Percentiles rank a stretch among this genome's conserved stretches.
Conservation (phyloP, 1,140 invertebrate genomes). For the Drosophila tsacasi region DNA sequence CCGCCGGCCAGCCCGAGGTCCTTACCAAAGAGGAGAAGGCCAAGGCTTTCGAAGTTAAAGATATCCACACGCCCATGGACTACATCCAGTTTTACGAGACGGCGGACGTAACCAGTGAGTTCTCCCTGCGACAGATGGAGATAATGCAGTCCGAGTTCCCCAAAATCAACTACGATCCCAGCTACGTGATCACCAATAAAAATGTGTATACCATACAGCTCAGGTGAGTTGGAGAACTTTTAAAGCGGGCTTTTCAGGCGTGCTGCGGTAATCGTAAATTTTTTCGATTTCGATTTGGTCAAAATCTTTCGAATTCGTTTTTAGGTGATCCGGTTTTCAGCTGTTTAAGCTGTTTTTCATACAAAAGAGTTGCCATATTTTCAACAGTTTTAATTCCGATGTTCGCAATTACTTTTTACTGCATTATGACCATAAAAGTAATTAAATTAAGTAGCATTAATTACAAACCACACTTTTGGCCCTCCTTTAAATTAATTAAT, state of each 20-base stretch:
- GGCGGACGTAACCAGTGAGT: slow-evolving; percentile 66
- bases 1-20: slow-evolving; percentile 38
- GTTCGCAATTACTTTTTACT: too few relatives aligned
- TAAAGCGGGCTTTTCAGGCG: neutral
- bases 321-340: too few relatives aligned
- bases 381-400: too few relatives aligned
- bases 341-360: too few relatives aligned
- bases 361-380: too few relatives aligned
- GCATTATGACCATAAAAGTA: too few relatives aligned
- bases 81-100: slow-evolving; percentile 80
- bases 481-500: too few relatives aligned
- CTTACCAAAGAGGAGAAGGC: slow-evolving; percentile 86
- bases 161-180: slow-evolving; percentile 87
- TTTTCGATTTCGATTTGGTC: too few relatives aligned
- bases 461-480: too few relatives aligned
- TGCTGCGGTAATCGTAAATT: too few relatives aligned
- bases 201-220: slow-evolving; percentile 89
- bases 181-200: slow-evolving; percentile 90
- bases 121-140: slow-evolving; percentile 77
- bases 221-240: slow-evolving; percentile 80
- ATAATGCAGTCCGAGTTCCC: slow-evolving; percentile 83
- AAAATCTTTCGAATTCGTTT: too few relatives aligned
- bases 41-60: slow-evolving; percentile 86
- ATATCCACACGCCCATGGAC: slow-evolving; percentile 80
- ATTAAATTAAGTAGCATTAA: too few relatives aligned